Evolutionary conservation across 2,113 vertebrate species (phyloP).

Genomic region (Rostratula benghalensis): DNA sequence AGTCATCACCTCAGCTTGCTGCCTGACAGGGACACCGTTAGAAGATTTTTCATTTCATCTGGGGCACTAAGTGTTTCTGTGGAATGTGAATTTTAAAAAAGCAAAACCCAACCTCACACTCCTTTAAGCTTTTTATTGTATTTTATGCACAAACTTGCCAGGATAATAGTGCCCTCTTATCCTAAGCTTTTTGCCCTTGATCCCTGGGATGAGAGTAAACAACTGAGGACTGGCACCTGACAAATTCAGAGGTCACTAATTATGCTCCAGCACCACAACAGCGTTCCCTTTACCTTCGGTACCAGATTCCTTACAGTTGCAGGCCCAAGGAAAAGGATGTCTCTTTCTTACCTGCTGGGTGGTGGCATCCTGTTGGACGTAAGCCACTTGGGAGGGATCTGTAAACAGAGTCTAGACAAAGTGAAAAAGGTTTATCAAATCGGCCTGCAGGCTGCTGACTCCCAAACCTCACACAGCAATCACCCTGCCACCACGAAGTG

Average conservation of each 20-base stretch:
- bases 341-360: constrained; percentile 87
- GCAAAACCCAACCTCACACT: background rate
- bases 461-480: background rate
- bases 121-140: background rate
- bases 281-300: background rate
- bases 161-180: background rate
- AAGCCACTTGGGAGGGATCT: constrained; percentile 95
- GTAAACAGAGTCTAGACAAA: constrained; percentile 89
- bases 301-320: background rate
- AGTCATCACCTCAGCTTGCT: background rate
- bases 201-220: background rate
- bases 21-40: background rate
- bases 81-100: background rate
- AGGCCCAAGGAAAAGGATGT: background rate
- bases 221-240: background rate
- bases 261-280: background rate
- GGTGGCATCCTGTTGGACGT: constrained; percentile 94
- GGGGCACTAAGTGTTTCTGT: background rate
- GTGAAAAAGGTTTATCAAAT: constrained; percentile 53
- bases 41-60: background rate
- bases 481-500: background rate
- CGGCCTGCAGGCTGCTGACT: background rate
- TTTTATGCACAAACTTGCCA: background rate
- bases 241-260: background rate
- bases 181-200: background rate